These are phyloP conservation scores for Dinoponera quadriceps DNA, from an alignment of 1,140 invertebrate species.

Conservation along the genomic window DNA sequence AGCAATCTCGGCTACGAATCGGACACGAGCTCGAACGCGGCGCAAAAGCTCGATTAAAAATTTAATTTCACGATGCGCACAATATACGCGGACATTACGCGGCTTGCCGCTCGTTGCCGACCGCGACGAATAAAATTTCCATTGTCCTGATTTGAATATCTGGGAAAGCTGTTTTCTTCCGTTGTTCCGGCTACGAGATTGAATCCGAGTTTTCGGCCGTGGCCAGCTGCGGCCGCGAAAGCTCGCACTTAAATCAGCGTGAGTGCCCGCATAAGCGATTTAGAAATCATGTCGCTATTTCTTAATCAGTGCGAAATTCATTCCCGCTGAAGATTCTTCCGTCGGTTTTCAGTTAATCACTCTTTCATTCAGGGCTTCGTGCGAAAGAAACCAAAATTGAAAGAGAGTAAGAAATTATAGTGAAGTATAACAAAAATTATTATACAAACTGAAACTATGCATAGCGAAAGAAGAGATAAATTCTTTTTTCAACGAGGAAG, in stretches of 20 bases:
- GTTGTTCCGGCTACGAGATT: constrained; percentile 15
- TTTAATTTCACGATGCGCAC: constrained; percentile 44
- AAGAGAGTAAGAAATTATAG: neutral
- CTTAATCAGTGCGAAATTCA: constrained; percentile 22
- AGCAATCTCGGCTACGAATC: constrained; percentile 15
- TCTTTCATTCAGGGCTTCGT: no score
- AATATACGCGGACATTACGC: constrained; percentile 44
- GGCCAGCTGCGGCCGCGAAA: neutral
- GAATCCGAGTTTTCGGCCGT: constrained; percentile 13
- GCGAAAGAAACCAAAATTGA: constrained; percentile 7
- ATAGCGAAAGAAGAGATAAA: no score
- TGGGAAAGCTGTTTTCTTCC: constrained; percentile 30
- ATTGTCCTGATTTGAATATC: constrained; percentile 59
- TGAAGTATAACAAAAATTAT: no score
- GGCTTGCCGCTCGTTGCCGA: constrained; percentile 27
- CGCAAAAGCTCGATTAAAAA: constrained; percentile 50
- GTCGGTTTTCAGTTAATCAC: constrained; percentile 11
- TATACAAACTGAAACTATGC: no score
- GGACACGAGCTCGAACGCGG: neutral
- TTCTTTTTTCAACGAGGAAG: no score
- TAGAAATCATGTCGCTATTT: constrained; percentile 10
- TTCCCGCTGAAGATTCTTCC: constrained; percentile 12
- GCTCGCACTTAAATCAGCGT: constrained; percentile 30
- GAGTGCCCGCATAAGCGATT: neutral
- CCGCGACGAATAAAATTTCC: constrained; percentile 38